phyloP scores from a whole-genome alignment of 1,140 invertebrate species.

The Euwallacea similis region DNA sequence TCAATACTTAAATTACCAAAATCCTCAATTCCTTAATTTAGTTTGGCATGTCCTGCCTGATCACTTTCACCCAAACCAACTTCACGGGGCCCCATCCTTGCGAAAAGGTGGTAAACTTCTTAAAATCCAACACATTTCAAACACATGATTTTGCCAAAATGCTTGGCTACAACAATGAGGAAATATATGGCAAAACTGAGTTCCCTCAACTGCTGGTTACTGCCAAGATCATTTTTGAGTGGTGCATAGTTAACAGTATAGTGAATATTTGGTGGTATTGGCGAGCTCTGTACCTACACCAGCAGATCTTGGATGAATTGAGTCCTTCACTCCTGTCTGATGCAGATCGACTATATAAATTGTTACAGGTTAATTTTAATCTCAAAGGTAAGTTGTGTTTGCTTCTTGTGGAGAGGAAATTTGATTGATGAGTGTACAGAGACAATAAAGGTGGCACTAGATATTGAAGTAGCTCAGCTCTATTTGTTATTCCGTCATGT shows the following conservation, averaged over 20 bases:
- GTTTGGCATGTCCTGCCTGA: constrained; percentile 63
- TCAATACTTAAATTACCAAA: too few species aligned
- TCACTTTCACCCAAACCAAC: constrained; percentile 78
- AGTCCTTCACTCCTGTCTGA: constrained; percentile 66
- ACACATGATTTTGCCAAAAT: constrained; percentile 53
- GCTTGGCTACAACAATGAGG: constrained; percentile 62
- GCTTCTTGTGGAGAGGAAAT: too few species aligned
- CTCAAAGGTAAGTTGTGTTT: constrained; percentile 36
- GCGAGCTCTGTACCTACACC: constrained; percentile 71
- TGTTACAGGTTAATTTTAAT: constrained; percentile 49
- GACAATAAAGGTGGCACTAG: constrained; percentile 64
- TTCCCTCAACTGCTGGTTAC: constrained; percentile 65
- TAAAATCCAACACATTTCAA: constrained; percentile 54
- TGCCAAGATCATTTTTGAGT: constrained; percentile 65
- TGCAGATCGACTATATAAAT: constrained; percentile 61
- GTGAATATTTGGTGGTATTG: constrained; percentile 72
- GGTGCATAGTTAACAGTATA: constrained; percentile 48
- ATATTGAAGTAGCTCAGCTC: constrained; percentile 74
- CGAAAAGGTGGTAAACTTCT: constrained; percentile 53
- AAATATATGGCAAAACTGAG: constrained; percentile 66
- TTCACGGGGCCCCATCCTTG: constrained; percentile 71
- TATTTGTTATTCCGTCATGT: constrained; percentile 75
- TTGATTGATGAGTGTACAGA: constrained; percentile 45
- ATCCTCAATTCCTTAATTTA: constrained; percentile 14
- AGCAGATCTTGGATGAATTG: constrained; percentile 72